Conservation (phyloP, 1,140 invertebrate species). For the Pogonomyrmex californicus region DNA sequence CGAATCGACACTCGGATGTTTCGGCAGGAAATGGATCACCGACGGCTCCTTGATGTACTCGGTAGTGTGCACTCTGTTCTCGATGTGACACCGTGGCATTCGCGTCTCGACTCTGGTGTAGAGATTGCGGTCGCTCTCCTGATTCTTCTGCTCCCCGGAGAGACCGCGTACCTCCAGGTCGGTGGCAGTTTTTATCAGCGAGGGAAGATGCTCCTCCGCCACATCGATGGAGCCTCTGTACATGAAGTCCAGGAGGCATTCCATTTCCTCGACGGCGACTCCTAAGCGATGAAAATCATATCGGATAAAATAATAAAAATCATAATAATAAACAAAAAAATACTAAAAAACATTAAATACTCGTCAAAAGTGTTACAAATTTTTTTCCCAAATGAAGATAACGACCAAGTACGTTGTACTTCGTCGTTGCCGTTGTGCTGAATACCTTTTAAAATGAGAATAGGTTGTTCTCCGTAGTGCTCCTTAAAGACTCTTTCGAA, state of each 20-base stretch:
- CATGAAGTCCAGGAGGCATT: conserved; percentile 91
- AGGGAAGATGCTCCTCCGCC: conserved; percentile 89
- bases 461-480: conserved; percentile 92
- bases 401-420: too few species aligned
- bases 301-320: neutral
- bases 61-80: conserved; percentile 77
- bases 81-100: conserved; percentile 77
- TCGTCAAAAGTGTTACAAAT: neutral
- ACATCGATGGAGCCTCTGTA: conserved; percentile 91
- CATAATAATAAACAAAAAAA: too few species aligned
- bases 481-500: conserved; percentile 90
- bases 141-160: conserved; percentile 80
- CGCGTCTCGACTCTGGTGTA: conserved; percentile 78
- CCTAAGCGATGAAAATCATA: conserved; percentile 67
- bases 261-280: conserved; percentile 90
- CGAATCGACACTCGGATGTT: conserved; percentile 75
- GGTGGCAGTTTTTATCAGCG: conserved; percentile 90
- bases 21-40: conserved; percentile 71
- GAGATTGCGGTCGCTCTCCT: conserved; percentile 73
- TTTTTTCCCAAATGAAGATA: neutral
- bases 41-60: conserved; percentile 81
- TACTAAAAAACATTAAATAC: neutral
- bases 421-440: neutral
- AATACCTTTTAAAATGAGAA: conserved; percentile 90
- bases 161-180: conserved; percentile 89